Conservation (phyloP, 2,797 vertebrate species). For the Melanotaenia pygmaea region DNA sequence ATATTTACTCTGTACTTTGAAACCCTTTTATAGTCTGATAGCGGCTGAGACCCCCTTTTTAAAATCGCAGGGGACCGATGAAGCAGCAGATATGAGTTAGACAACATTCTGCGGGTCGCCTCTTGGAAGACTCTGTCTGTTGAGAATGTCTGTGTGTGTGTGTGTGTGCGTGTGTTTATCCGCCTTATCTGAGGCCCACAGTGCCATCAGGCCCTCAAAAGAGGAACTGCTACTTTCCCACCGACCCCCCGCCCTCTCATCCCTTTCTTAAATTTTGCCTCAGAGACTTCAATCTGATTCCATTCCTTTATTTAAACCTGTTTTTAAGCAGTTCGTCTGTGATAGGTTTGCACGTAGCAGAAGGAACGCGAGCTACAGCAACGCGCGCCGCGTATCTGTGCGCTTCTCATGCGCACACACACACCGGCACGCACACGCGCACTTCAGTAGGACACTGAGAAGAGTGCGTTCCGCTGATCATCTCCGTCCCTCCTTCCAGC, state of each 20-base stretch:
- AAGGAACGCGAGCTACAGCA: neutral
- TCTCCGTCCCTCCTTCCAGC: conserved; percentile 63
- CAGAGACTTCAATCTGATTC: conserved; percentile 38
- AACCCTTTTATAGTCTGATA: conserved; percentile 16
- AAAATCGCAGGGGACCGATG: conserved; percentile 45
- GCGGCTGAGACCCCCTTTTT: conserved; percentile 13
- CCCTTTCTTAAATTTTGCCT: conserved; percentile 14
- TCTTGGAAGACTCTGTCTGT: conserved; percentile 29
- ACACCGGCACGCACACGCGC: neutral
- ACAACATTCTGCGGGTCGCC: conserved; percentile 40
- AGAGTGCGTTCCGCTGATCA: conserved; percentile 60
- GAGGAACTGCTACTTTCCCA: conserved; percentile 66
- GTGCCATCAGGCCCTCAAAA: conserved; percentile 79
- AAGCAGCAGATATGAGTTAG: conserved; percentile 48
- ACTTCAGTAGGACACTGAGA: conserved; percentile 56
- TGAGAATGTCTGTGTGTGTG: conserved; percentile 27
- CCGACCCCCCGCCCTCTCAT: neutral
- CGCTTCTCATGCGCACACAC: conserved; percentile 6
- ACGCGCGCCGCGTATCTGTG: neutral
- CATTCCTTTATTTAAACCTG: conserved; percentile 31
- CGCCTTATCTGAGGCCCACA: conserved; percentile 75
- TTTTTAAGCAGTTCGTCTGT: conserved; percentile 12
- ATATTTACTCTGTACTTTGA: conserved; percentile 16
- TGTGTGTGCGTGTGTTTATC: conserved; percentile 24
- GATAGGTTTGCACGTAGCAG: conserved; percentile 9